Conservation (phyloP, 2,113 vertebrate genomes). For the Lophius piscatorius region DNA sequence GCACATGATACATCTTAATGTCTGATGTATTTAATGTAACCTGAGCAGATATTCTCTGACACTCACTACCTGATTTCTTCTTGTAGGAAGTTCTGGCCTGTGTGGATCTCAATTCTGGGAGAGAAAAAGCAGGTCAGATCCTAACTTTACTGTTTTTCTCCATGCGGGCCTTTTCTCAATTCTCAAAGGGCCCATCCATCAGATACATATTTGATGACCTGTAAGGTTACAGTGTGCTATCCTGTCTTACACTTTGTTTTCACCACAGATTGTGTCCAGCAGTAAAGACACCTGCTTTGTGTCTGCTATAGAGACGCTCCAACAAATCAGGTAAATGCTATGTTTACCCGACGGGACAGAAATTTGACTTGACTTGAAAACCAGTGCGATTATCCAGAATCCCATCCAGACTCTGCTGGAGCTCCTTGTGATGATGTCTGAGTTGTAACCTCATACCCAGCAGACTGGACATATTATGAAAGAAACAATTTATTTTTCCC, state of each 20-base stretch:
- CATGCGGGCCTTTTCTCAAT: background rate
- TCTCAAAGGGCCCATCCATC: too few species aligned
- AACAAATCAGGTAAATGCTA: slow-evolving; percentile 92
- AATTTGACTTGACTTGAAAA: background rate
- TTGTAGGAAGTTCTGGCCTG: slow-evolving; percentile 94
- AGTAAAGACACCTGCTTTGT: slow-evolving; percentile 93
- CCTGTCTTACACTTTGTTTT: slow-evolving; percentile 9
- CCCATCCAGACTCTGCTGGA: background rate
- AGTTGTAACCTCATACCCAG: too few species aligned
- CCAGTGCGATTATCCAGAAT: background rate
- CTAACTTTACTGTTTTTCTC: background rate
- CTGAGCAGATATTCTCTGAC: background rate
- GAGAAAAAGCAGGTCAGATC: slow-evolving; percentile 87
- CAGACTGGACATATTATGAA: too few species aligned
- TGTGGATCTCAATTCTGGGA: slow-evolving; percentile 85
- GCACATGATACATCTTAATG: background rate
- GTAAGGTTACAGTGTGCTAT: background rate
- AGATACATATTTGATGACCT: background rate
- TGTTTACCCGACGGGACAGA: too few species aligned
- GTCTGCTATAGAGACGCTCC: slow-evolving; percentile 93
- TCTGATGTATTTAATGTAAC: too few species aligned
- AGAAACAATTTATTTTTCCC: too few species aligned
- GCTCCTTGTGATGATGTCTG: too few species aligned
- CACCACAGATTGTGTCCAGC: slow-evolving; percentile 85
- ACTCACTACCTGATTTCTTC: background rate